Evolutionary conservation across 2,797 vertebrate genomes (phyloP).

Genomic region (Pristis pectinata): DNA sequence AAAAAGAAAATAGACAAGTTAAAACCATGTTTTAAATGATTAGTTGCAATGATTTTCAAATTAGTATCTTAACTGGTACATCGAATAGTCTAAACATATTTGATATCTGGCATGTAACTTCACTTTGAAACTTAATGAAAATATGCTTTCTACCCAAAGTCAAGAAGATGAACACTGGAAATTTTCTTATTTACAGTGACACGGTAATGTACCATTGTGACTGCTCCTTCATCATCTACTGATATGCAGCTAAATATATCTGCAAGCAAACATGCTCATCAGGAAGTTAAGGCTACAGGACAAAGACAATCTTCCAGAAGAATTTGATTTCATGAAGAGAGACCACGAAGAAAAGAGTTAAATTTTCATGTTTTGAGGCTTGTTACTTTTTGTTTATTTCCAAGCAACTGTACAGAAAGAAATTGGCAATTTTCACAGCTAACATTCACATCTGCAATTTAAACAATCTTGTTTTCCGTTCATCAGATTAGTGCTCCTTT

Average conservation of each 20-base stretch:
- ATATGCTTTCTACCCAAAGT: neutral
- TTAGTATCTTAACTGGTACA: neutral
- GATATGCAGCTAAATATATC: neutral
- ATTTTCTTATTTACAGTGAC: neutral
- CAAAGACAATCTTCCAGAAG: neutral
- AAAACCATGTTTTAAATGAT: neutral
- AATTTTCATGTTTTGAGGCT: neutral
- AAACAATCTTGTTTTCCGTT: neutral
- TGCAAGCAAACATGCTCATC: neutral
- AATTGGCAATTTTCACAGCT: neutral
- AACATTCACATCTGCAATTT: neutral
- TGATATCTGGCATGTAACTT: neutral
- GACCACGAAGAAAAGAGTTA: neutral
- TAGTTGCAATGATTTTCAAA: conserved; percentile 41
- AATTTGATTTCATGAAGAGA: neutral
- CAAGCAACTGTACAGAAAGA: neutral
- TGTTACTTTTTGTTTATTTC: neutral
- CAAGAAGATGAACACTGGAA: neutral
- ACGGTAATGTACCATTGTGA: neutral
- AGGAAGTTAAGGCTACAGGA: neutral
- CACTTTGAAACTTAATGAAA: neutral
- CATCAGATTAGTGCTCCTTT: neutral
- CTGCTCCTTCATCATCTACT: neutral
- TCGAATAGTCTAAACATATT: neutral
- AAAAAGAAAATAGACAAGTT: neutral